These are phyloP conservation scores for Tonatia bakeri DNA, from an alignment of 2,113 vertebrate genomes.

Conservation along the genomic window DNA sequence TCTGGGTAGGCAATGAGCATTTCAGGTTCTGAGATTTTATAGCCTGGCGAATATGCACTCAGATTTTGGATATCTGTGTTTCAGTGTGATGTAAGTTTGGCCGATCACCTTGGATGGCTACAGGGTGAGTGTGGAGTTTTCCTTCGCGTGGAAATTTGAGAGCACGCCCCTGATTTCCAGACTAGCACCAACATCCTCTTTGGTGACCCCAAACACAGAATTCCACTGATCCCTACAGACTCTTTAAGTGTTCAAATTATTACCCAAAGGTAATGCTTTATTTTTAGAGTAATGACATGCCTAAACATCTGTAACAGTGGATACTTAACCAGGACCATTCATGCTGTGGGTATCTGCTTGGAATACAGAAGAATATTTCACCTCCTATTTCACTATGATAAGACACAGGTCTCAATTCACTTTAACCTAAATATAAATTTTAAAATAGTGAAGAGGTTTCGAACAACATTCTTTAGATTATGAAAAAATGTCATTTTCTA, in stretches of 20 bases:
- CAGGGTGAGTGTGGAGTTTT: background rate
- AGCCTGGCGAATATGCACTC: background rate
- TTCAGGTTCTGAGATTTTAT: background rate
- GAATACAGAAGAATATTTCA: background rate
- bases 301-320: background rate
- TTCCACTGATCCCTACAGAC: background rate
- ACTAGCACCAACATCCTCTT: background rate
- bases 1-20: background rate
- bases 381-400: background rate
- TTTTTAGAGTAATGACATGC: background rate
- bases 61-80: background rate
- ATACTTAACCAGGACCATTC: background rate
- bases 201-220: background rate
- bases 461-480: background rate
- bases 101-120: background rate
- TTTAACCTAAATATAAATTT: background rate
- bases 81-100: background rate
- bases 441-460: background rate
- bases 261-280: background rate
- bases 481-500: background rate
- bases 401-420: background rate
- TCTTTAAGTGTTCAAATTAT: background rate
- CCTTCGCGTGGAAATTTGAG: background rate
- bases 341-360: background rate
- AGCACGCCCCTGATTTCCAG: background rate